Base-by-base conservation (phyloP, 2,797 vertebrate species). In the Pristis pectinata region DNA sequence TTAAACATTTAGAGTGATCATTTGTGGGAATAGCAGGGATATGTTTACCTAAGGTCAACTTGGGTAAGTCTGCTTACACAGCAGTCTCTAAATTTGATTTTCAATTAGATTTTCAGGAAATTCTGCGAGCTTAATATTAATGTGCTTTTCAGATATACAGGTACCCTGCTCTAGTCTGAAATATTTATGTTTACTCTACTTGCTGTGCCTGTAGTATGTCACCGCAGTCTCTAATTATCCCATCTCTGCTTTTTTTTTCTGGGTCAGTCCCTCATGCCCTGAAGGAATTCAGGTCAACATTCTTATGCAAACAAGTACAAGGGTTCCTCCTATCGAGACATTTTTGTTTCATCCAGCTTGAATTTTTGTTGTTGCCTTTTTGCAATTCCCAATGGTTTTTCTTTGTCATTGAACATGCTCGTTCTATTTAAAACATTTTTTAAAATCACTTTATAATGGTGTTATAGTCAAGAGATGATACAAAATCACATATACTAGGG, bases 261-360 rank as follows among this genome's bases (percentile, higher is more conserved):
- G 59, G 87, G n/a, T 91, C 87, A 91, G 9, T 91, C 87, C 59
- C 64, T 91, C 59, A 19, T 91, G 61, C 87, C 87, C 61, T 91
- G 10, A 91, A 67, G 87, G 61, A 91, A 91, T 91, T 91, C 87
- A 91, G 87, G 87, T 91, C 87, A 91, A 67, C 87, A 91, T 91
- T 41, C 87, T 67, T 67, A 24, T 41, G n/a, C 61, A 91, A 91
- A 91, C n/a, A 67, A 91, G n/a, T 67, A 91, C 61, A 67, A 91
- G 59, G 37, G 87, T 91, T 91, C 87, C 87, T 91, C 59, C 59
- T 41, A 67, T 67, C n/a, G 7, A 91, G 59, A 91, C 87, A 19
- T 41, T 64, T 34, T 61, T 89, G 85, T 89, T 89, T 61, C 61
- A 59, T 61, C 15, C 87, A 67, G 87, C 19, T 67, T 27, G 59